Evolutionary conservation across 2,888 invertebrate genomes (phyloP).

Genomic region (Drosophila meridionalis): DNA sequence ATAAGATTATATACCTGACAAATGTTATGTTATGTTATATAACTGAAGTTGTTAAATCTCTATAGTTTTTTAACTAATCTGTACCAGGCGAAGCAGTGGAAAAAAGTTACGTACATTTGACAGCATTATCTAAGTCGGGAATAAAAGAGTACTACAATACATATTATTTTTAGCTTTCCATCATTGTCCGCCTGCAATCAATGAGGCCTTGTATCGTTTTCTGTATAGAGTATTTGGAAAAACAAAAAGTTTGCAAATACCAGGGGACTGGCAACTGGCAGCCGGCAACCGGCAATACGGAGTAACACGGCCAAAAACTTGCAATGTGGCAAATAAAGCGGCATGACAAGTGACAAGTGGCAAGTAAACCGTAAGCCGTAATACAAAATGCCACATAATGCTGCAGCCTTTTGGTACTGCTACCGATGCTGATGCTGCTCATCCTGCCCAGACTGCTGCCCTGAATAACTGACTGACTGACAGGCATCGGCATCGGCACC

Average conservation of each 20-base stretch:
- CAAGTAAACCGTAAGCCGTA: constrained; percentile 34
- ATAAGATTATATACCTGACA: too few relatives aligned
- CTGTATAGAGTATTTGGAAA: background rate
- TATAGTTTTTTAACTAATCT: too few relatives aligned
- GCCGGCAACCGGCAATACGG: constrained; percentile 10
- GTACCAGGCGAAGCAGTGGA: too few relatives aligned
- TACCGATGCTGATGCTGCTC: background rate
- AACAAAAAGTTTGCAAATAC: constrained; percentile 33
- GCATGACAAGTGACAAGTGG: constrained; percentile 62
- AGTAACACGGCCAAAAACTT: constrained; percentile 35
- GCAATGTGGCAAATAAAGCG: constrained; percentile 63
- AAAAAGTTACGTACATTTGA: too few relatives aligned
- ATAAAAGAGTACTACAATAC: background rate
- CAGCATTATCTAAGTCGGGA: background rate
- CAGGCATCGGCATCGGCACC: constrained; percentile 18
- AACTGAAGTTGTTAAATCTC: too few relatives aligned
- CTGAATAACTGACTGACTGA: constrained; percentile 17
- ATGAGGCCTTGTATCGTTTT: background rate
- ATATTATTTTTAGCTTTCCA: background rate
- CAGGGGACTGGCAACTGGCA: constrained; percentile 21
- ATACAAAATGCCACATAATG: constrained; percentile 52
- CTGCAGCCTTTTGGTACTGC: constrained; percentile 21
- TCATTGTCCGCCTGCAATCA: background rate
- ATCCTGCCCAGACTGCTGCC: background rate
- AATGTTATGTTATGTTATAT: too few relatives aligned